phyloP scores from a whole-genome alignment of 1,140 invertebrate species.

The Campodea augens region DNA sequence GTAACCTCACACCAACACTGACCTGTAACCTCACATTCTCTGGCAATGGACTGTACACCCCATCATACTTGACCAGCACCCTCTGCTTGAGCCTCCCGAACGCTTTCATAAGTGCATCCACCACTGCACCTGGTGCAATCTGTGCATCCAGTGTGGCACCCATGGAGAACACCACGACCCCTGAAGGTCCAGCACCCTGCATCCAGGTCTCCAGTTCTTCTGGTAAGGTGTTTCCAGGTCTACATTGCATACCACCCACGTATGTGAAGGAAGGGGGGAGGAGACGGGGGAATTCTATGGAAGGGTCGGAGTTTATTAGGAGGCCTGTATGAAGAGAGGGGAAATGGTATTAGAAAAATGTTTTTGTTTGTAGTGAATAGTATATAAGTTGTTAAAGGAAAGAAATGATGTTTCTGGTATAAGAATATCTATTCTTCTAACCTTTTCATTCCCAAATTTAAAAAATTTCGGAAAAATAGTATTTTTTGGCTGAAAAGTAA shows the following conservation, averaged over 20 bases:
- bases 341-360: too few relatives aligned
- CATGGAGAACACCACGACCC: conserved; percentile 20
- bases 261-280: conserved; percentile 20
- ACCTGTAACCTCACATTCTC: conserved; percentile 4
- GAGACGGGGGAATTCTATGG: conserved; percentile 19
- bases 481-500: too few relatives aligned
- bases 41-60: conserved; percentile 5
- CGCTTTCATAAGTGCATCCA: conserved; percentile 13
- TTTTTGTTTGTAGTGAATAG: too few relatives aligned
- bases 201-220: conserved; percentile 19
- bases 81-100: conserved; percentile 16
- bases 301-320: conserved; percentile 20
- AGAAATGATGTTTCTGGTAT: too few relatives aligned
- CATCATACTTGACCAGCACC: conserved; percentile 20
- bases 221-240: conserved; percentile 12
- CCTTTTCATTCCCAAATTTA: too few relatives aligned
- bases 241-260: conserved; percentile 19
- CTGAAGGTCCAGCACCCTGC: conserved; percentile 17
- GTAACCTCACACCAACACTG: too few relatives aligned
- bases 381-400: too few relatives aligned
- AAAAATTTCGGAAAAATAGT: too few relatives aligned
- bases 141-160: conserved; percentile 21
- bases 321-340: too few relatives aligned
- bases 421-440: too few relatives aligned
- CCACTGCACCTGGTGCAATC: conserved; percentile 15